Evolutionary conservation across 2,888 invertebrate genomes (phyloP).

Genomic region (Trichogramma evanescens): DNA sequence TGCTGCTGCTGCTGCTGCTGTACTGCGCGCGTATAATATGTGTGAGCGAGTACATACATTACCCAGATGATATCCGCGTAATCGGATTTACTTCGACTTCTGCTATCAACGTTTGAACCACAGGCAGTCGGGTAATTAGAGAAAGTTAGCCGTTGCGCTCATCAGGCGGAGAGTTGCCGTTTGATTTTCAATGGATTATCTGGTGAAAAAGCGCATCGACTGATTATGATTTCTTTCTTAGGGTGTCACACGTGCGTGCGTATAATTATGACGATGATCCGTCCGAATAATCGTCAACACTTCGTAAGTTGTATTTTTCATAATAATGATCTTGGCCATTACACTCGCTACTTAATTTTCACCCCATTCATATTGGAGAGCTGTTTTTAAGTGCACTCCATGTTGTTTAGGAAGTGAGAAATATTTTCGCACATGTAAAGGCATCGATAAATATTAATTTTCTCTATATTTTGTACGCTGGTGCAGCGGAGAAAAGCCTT

Average conservation of each 20-base stretch:
- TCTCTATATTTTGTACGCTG: too few species aligned
- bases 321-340: too few species aligned
- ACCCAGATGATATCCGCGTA: constrained; percentile 46
- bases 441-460: too few species aligned
- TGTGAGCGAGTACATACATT: constrained; percentile 38
- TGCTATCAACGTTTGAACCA: constrained; percentile 43
- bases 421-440: too few species aligned
- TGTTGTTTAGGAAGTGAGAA: too few species aligned
- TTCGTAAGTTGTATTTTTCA: too few species aligned
- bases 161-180: background rate
- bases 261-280: background rate
- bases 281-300: background rate
- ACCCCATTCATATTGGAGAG: too few species aligned
- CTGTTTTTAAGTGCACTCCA: too few species aligned
- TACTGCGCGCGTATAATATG: constrained; percentile 16
- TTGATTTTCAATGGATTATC: constrained; percentile 11
- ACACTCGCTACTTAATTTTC: too few species aligned
- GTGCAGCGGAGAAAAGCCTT: too few species aligned
- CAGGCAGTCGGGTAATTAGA: constrained; percentile 43
- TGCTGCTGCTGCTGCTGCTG: background rate
- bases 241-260: background rate
- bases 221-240: constrained; percentile 14
- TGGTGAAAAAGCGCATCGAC: background rate
- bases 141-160: constrained; percentile 9
- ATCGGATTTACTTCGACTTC: constrained; percentile 48